phyloP scores from a whole-genome alignment of 35 echinoderm and acorn worm species.

The Patiria miniata region DNA sequence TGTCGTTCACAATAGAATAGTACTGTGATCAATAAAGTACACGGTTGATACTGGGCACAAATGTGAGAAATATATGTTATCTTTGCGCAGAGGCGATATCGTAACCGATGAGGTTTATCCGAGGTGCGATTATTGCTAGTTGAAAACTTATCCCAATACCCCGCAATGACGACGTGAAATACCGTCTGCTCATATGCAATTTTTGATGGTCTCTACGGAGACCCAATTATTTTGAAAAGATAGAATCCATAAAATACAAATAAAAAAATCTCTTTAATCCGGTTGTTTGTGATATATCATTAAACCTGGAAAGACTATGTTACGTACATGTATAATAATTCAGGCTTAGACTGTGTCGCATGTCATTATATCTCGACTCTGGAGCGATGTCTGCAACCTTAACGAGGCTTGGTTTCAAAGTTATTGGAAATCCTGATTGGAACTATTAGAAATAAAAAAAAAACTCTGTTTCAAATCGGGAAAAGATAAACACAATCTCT shows the following conservation, averaged over 20 bases:
- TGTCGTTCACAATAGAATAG: neutral
- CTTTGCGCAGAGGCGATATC: conserved; percentile 99
- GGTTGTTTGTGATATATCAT: too few species aligned
- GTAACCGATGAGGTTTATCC: conserved; percentile 99
- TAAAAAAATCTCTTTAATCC: too few species aligned
- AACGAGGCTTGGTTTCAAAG: too few species aligned
- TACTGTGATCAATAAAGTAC: neutral
- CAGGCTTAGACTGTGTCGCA: too few species aligned
- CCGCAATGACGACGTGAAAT: conserved; percentile 67
- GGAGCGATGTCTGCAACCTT: too few species aligned
- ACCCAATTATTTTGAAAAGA: neutral
- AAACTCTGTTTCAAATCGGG: too few species aligned
- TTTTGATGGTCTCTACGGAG: conserved; percentile 63
- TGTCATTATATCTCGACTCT: too few species aligned
- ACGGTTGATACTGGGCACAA: neutral
- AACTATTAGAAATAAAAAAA: too few species aligned
- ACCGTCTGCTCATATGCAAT: conserved; percentile 61
- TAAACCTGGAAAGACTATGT: too few species aligned
- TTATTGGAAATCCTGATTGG: too few species aligned
- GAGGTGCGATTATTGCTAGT: conserved; percentile 99
- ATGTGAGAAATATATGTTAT: conserved; percentile 6
- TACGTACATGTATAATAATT: too few species aligned
- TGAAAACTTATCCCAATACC: conserved; percentile 98
- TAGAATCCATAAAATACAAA: neutral
- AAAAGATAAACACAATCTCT: too few species aligned